Base-by-base conservation (phyloP, 2,113 vertebrate species). In the Silurus meridionalis region DNA sequence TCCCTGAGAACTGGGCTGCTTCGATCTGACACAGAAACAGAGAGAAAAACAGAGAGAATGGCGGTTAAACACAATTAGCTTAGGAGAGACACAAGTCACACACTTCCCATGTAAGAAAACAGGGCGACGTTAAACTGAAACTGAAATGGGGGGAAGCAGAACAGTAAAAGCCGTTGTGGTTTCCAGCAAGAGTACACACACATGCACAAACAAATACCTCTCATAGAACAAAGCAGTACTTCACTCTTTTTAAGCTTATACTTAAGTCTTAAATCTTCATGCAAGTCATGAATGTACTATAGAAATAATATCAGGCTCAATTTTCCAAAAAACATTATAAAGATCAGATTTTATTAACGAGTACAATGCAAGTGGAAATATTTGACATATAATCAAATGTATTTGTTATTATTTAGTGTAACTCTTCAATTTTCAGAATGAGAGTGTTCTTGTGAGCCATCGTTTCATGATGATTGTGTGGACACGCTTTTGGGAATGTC, bases 1-100 rank as follows among this genome's bases (percentile, higher is more conserved):
- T 99, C 88, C 95, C 97, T 13, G 96, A 95, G 71, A 99, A 97
- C 94, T 99, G 97, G 8, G 96, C 97, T 2, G 98, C 97, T 91
- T 99, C 98, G 72, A 98, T 99, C 98, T 99, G 60, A 25, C 61
- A 64, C 0, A 53, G 2, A 28, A 1, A 21, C 17, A 48, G 23
- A 46, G 52, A 80, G 19, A 28, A 21, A n/a, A 55, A 61, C n/a
- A 21, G 8, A 80, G 28, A 82, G 63, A 66, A 25, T 58, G 66
- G 8, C 15, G 46, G 37, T 53, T 63, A 64, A 48, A 74, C 21
- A 63, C 23, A 14, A 25, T 52, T 28, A 63, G 17, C 46, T 63
- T 23, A 21, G 6, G 28, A 61, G 19, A 69, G 64, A 80, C 46
- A 21, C 4, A 55, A 80, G 28, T 13, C 50, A 48, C 21, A 6